These are phyloP conservation scores for Cheilosia impressa DNA, from an alignment of 2,888 invertebrate genomes.

Conservation along the genomic window DNA sequence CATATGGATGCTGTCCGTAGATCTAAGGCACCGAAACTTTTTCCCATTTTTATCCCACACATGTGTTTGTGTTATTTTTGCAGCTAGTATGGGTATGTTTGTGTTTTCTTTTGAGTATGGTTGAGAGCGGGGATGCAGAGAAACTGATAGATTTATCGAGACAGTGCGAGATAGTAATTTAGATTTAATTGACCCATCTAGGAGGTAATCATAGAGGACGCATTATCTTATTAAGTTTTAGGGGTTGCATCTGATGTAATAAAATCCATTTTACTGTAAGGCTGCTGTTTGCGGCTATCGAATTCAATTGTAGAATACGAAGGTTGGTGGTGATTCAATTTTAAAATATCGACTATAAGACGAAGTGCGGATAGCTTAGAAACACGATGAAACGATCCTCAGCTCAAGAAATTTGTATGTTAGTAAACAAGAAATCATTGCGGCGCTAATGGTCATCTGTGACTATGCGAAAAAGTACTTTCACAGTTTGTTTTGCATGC, in stretches of 20 bases:
- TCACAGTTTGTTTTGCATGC: no score
- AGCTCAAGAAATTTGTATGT: no score
- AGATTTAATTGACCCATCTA: conserved; percentile 8
- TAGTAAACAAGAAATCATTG: no score
- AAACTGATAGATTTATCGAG: conserved; percentile 11
- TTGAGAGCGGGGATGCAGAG: background rate
- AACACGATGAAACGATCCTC: no score
- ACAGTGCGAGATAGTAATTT: conserved; percentile 13
- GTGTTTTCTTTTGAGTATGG: conserved; percentile 3
- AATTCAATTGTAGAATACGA: no score
- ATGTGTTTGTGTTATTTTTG: conserved; percentile 3
- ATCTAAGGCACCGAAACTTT: conserved; percentile 10
- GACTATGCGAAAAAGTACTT: no score
- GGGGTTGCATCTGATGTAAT: background rate
- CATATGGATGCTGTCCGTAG: background rate
- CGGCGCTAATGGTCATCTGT: no score
- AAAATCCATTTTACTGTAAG: background rate
- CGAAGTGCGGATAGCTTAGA: no score
- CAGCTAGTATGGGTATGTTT: background rate
- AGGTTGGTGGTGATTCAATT: no score
- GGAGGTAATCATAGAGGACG: background rate
- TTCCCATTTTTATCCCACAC: conserved; percentile 34
- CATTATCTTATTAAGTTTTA: background rate
- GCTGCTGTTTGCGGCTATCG: background rate
- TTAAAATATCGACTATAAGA: no score